Evolutionary conservation across 2,797 vertebrate species (phyloP).

Genomic region (Gila robusta): DNA sequence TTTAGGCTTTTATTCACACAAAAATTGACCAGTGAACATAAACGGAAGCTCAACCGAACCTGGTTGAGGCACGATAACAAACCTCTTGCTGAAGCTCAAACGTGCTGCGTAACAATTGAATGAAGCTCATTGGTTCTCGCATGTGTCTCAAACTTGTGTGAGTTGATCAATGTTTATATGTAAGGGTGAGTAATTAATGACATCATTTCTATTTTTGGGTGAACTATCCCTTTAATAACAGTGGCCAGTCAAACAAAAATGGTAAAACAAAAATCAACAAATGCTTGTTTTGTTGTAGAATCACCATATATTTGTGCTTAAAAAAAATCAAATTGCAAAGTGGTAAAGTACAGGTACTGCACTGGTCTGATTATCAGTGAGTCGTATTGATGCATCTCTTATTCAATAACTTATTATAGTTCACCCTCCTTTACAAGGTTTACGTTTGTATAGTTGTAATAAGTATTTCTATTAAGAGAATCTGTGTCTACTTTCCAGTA

Average conservation of each 20-base stretch:
- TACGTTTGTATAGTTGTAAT: background rate
- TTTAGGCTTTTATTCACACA: too few relatives aligned
- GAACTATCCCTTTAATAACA: background rate
- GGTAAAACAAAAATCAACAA: background rate
- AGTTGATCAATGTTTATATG: too few relatives aligned
- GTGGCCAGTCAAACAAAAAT: background rate
- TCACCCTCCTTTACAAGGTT: background rate
- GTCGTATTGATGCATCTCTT: background rate
- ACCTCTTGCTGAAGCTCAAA: too few relatives aligned
- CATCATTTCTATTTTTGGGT: too few relatives aligned
- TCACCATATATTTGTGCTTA: background rate
- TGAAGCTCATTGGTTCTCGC: too few relatives aligned
- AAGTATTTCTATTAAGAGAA: background rate
- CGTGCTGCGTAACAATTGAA: too few relatives aligned
- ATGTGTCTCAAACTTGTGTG: too few relatives aligned
- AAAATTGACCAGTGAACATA: too few relatives aligned
- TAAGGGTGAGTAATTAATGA: too few relatives aligned
- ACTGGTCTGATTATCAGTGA: background rate
- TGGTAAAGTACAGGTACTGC: background rate
- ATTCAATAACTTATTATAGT: background rate
- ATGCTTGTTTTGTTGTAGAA: background rate
- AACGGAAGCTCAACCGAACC: too few relatives aligned
- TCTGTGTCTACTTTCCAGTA: constrained; percentile 51
- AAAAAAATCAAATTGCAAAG: background rate
- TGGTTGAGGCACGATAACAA: too few relatives aligned